phyloP scores from a whole-genome alignment of 2,888 invertebrate species.

The Lymantria dispar region DNA sequence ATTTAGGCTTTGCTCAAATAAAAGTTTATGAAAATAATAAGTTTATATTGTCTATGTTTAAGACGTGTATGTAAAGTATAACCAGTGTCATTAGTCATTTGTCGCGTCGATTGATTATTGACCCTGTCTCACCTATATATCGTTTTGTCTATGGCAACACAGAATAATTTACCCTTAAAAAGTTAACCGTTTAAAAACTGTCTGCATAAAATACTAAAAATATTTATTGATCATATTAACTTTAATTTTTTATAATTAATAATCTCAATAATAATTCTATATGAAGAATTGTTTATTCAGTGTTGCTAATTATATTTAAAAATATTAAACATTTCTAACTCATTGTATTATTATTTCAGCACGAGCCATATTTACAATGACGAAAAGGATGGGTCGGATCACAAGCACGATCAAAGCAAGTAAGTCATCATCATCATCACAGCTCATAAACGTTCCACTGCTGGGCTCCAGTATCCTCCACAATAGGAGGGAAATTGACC shows the following conservation, averaged over 20 bases:
- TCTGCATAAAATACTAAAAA: neutral
- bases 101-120: slow-evolving; percentile 62
- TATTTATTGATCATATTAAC: neutral
- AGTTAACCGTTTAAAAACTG: neutral
- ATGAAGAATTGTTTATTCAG: slow-evolving; percentile 20
- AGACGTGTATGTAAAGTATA: slow-evolving; percentile 19
- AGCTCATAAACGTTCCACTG: no score
- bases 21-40: slow-evolving; percentile 20
- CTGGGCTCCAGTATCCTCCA: no score
- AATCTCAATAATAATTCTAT: neutral
- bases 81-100: slow-evolving; percentile 43
- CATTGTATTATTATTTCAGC: slow-evolving; percentile 53
- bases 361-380: slow-evolving; percentile 74
- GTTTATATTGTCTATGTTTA: slow-evolving; percentile 19
- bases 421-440: slow-evolving; percentile 51
- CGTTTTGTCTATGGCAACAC: slow-evolving; percentile 43
- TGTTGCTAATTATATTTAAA: slow-evolving; percentile 29
- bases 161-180: slow-evolving; percentile 27
- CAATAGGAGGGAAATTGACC: no score
- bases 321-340: slow-evolving; percentile 7
- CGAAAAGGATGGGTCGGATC: slow-evolving; percentile 77
- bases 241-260: neutral
- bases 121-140: slow-evolving; percentile 50
- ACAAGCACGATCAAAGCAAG: slow-evolving; percentile 81
- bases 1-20: slow-evolving; percentile 73